Percentiles rank a stretch among this genome's conserved stretches.
Evolutionary conservation across 2,113 vertebrate species (phyloP).

Genomic region (Coregonus clupeaformis): DNA sequence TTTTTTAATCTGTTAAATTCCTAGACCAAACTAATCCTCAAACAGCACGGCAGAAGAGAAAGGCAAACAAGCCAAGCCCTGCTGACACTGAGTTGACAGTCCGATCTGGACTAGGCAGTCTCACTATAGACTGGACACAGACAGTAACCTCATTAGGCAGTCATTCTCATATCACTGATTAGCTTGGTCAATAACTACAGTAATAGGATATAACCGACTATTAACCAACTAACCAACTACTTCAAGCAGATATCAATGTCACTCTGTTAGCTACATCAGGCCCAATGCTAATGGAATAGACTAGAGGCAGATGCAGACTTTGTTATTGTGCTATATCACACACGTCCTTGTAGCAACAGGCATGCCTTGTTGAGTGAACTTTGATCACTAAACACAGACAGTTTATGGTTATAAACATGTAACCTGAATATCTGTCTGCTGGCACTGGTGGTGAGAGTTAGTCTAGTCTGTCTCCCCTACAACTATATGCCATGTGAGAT

Average conservation of each 20-base stretch:
- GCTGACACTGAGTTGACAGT: background rate
- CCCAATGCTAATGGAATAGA: no score
- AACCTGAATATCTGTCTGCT: background rate
- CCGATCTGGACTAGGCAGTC: background rate
- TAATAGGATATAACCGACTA: no score
- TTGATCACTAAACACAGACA: background rate
- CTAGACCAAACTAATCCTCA: constrained; percentile 13
- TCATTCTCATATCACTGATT: no score
- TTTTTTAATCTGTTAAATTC: constrained; percentile 15
- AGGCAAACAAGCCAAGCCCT: background rate
- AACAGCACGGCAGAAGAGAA: background rate
- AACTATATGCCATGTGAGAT: no score
- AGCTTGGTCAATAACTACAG: no score
- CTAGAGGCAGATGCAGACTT: background rate
- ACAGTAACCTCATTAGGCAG: no score
- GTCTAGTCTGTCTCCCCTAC: no score
- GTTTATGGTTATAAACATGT: background rate
- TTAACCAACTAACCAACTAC: no score
- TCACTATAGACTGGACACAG: no score
- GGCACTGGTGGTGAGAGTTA: background rate
- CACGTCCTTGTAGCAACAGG: background rate
- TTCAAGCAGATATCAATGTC: no score
- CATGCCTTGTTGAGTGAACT: background rate
- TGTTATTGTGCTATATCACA: background rate
- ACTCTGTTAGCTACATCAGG: no score